phyloP scores from a whole-genome alignment of 1,140 invertebrate species.

The Oncopodura yosiiana region DNA sequence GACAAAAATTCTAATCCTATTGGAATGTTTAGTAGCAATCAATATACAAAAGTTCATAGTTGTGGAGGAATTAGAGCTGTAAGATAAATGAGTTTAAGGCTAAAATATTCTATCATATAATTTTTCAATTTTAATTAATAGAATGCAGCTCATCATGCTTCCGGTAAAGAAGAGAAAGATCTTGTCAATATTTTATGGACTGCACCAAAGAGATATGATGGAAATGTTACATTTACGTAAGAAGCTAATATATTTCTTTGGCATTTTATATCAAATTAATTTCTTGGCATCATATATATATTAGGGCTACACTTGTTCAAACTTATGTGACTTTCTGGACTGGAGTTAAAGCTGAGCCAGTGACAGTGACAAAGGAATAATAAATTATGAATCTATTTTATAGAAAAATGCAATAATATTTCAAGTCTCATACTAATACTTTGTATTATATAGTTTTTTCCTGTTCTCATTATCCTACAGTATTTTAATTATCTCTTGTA shows the following conservation, averaged over 20 bases:
- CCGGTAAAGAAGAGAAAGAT: slow-evolving; percentile 15
- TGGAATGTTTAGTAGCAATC: slow-evolving; percentile 21
- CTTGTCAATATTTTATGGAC: slow-evolving; percentile 14
- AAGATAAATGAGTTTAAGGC: slow-evolving; percentile 3
- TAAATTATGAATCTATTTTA: no score
- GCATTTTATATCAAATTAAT: not conserved
- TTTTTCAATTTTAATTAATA: not conserved
- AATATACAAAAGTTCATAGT: slow-evolving; percentile 20
- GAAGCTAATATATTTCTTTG: not conserved
- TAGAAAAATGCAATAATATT: no score
- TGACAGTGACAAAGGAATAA: no score
- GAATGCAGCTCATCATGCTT: slow-evolving; percentile 31
- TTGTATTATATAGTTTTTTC: no score
- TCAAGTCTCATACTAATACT: no score
- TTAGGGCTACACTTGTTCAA: slow-evolving; percentile 9
- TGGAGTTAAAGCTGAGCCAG: slow-evolving; percentile 3
- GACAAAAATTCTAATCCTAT: slow-evolving; percentile 11
- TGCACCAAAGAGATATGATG: slow-evolving; percentile 24
- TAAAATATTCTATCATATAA: not conserved
- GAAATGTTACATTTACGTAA: slow-evolving; percentile 24
- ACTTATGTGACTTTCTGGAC: slow-evolving; percentile 16
- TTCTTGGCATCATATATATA: not conserved
- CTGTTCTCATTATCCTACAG: no score
- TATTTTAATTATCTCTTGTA: no score
- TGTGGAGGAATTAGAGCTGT: slow-evolving; percentile 23